Conservation (phyloP, 2,113 vertebrate species). For the Tachycineta bicolor region DNA sequence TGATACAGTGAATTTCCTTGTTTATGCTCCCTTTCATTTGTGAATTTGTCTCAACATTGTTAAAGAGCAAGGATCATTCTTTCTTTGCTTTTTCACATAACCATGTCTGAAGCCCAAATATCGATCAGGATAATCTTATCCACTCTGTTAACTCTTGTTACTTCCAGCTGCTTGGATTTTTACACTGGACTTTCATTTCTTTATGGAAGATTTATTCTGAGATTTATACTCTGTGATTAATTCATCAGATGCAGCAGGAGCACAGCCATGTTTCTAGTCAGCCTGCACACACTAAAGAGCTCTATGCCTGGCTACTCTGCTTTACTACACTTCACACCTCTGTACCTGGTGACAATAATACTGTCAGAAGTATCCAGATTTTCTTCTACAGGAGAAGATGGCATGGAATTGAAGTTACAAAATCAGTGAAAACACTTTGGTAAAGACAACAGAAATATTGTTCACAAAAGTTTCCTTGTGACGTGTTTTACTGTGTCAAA, state of each 20-base stretch:
- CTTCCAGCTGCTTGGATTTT: background rate
- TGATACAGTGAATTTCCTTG: conserved; percentile 10
- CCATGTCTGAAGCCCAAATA: background rate
- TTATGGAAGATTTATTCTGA: background rate
- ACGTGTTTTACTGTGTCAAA: background rate
- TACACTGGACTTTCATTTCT: background rate
- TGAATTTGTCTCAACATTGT: background rate
- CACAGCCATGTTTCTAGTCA: background rate
- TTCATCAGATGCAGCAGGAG: background rate
- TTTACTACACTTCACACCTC: background rate
- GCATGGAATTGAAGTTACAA: background rate
- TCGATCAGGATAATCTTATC: background rate
- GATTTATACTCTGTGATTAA: background rate
- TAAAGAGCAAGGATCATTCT: background rate
- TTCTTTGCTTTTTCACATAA: background rate
- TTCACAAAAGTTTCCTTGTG: background rate
- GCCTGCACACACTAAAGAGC: background rate
- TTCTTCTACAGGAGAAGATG: background rate
- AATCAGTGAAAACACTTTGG: background rate
- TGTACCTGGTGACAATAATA: background rate
- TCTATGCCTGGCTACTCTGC: background rate
- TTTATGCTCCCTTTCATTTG: rapidly evolving
- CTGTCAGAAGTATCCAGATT: background rate
- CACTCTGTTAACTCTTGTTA: background rate
- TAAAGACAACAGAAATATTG: background rate